A percentile compares a stretch with the other conserved stretches of the same genome.
Conservation (phyloP, 2,113 vertebrate genomes). For the human region GRCh38 chr2:33276001-33276500, state of each 20-base stretch:
- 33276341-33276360: background rate
- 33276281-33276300: background rate
- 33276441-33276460: background rate
- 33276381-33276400: background rate
- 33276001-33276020: rapidly evolving
- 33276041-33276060: background rate
- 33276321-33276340: background rate
- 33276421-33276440: background rate
- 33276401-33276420: background rate
- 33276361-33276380: background rate
- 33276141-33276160: slow-evolving; percentile 18
- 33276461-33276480: background rate
- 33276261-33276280: background rate
- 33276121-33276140: background rate
- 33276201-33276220: slow-evolving; percentile 11
- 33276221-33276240: background rate
- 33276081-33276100: background rate
- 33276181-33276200: background rate
- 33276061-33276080: background rate
- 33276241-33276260: background rate
- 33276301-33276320: background rate
- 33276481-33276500: background rate
- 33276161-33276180: background rate
- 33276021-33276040: too few relatives aligned
- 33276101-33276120: background rate